phyloP scores from a whole-genome alignment of 64 coral and sea anemone species.

The Dendronephthya gigantea region DNA sequence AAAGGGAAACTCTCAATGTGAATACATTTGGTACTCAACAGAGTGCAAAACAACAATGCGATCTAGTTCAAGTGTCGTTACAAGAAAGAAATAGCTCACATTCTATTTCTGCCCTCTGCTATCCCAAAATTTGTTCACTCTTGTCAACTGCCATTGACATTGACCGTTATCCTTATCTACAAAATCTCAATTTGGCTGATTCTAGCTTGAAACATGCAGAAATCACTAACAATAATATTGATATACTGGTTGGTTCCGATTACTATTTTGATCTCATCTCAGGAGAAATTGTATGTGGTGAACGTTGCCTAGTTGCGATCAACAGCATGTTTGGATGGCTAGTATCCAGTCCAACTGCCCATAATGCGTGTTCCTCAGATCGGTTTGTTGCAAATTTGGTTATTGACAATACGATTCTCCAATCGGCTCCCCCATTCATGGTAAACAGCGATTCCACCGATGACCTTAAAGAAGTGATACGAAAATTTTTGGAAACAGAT shows the following conservation, averaged over 20 bases:
- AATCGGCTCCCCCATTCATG: too few species aligned
- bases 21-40: neutral
- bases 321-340: too few species aligned
- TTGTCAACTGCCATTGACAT: neutral
- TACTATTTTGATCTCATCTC: too few species aligned
- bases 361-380: too few species aligned
- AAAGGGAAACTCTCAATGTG: neutral
- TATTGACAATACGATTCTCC: too few species aligned
- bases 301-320: too few species aligned
- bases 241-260: neutral
- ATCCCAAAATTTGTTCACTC: neutral
- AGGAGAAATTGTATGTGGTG: neutral
- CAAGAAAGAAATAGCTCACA: neutral
- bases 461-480: too few species aligned
- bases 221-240: neutral
- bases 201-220: neutral
- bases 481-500: too few species aligned
- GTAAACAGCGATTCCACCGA: too few species aligned
- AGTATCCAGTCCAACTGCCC: too few species aligned
- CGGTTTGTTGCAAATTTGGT: too few species aligned
- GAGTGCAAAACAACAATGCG: neutral
- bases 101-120: neutral
- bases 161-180: neutral
- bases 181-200: neutral
- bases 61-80: too few species aligned